These are phyloP conservation scores for Pseudochromis fuscus DNA, from an alignment of 2,797 vertebrate species.

Conservation along the genomic window DNA sequence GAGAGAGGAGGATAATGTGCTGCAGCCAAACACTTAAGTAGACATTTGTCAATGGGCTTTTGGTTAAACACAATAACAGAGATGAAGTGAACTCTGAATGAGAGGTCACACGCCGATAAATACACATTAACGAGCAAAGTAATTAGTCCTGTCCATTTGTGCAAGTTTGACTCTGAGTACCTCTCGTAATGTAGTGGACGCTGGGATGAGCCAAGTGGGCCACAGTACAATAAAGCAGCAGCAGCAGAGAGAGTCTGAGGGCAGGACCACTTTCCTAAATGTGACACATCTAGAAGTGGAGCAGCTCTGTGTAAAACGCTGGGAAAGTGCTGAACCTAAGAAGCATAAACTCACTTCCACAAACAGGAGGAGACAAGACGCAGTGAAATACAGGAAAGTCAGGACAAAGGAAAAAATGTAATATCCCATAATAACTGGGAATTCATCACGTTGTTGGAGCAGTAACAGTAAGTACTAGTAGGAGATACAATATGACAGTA, in stretches of 20 bases:
- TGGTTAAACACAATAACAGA: not conserved
- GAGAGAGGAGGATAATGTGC: conserved; percentile 15
- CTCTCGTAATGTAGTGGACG: conserved; percentile 15
- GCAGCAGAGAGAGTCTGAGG: conserved; percentile 27
- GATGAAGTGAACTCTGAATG: conserved; percentile 1
- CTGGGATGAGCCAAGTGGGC: conserved; percentile 23
- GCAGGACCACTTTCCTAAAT: too few relatives aligned
- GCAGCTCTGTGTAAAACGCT: not conserved
- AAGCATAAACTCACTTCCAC: not conserved
- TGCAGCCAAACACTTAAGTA: conserved; percentile 27
- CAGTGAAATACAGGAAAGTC: too few relatives aligned
- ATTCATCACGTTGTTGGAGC: not conserved
- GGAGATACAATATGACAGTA: too few relatives aligned
- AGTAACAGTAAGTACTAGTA: too few relatives aligned
- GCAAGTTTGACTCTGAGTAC: conserved; percentile 2
- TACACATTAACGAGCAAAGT: not conserved
- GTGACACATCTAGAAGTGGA: too few relatives aligned
- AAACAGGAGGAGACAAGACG: too few relatives aligned
- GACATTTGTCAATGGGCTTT: conserved; percentile 33
- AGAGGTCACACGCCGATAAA: conserved; percentile 6
- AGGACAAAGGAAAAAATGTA: too few relatives aligned
- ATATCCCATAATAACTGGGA: too few relatives aligned
- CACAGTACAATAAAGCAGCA: conserved; percentile 19
- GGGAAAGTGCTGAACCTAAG: not conserved
- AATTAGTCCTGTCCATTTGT: not conserved